Evolutionary conservation across 2,797 vertebrate species (phyloP).

Genomic region (Dromococcyx pavoninus): DNA sequence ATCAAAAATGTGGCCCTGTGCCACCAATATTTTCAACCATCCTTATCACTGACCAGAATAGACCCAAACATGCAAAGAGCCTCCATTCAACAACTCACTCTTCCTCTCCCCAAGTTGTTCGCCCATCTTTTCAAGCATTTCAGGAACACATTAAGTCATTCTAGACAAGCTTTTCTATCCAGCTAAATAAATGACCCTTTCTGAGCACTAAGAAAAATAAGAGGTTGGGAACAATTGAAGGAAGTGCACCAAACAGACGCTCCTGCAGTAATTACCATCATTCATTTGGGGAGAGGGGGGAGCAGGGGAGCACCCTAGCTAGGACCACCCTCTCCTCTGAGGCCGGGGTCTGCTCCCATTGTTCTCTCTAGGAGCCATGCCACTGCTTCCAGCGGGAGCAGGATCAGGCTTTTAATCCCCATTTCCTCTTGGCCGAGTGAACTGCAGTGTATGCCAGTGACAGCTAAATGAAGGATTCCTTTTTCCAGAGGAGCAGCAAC

Average conservation of each 20-base stretch:
- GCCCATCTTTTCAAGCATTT: slow-evolving; percentile 43
- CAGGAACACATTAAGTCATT: slow-evolving; percentile 56
- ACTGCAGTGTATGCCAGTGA: slow-evolving; percentile 43
- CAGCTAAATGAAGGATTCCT: slow-evolving; percentile 69
- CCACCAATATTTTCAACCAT: background rate
- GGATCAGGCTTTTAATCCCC: slow-evolving; percentile 60
- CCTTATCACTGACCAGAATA: background rate
- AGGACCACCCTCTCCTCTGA: slow-evolving; percentile 36
- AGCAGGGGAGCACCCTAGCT: slow-evolving; percentile 33
- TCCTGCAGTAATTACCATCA: slow-evolving; percentile 57
- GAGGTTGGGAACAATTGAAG: slow-evolving; percentile 54
- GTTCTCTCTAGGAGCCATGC: slow-evolving; percentile 38
- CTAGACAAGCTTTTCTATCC: slow-evolving; percentile 24
- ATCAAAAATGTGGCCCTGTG: background rate
- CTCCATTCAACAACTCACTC: background rate
- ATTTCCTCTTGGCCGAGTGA: slow-evolving; percentile 70
- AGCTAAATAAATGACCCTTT: slow-evolving; percentile 47
- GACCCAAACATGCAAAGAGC: background rate
- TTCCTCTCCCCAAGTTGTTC: background rate
- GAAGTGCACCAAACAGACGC: slow-evolving; percentile 54
- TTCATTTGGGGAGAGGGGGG: slow-evolving; percentile 34
- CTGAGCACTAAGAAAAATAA: slow-evolving; percentile 48
- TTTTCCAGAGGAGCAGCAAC: slow-evolving; percentile 62
- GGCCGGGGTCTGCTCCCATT: slow-evolving; percentile 47
- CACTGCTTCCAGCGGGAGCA: background rate